phyloP scores from a whole-genome alignment of 2,113 vertebrate genomes.

The Sitta europaea region DNA sequence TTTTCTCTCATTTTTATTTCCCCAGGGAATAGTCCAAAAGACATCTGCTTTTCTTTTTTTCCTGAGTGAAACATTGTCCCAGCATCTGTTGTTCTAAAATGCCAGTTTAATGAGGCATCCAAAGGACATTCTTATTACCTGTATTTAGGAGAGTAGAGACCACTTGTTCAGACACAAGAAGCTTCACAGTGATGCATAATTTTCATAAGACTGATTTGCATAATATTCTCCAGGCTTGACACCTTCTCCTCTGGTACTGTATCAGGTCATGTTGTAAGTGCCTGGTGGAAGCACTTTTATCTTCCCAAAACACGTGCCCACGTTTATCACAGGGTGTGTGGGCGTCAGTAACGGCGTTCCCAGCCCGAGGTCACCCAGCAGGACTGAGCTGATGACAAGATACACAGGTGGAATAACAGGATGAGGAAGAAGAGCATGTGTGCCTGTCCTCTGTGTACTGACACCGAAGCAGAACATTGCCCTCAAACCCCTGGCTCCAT shows the following conservation, averaged over 20 bases:
- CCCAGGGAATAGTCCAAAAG: not conserved
- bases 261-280: not conserved
- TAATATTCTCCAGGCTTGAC: not conserved
- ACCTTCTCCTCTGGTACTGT: not conserved
- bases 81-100: not conserved
- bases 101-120: not conserved
- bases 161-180: not conserved
- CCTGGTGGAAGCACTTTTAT: not conserved
- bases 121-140: not conserved
- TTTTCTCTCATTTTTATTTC: not conserved
- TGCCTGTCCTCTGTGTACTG: not conserved
- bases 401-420: not conserved
- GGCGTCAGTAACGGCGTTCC: rapidly evolving
- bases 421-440: not conserved
- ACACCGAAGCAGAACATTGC: not conserved
- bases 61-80: not conserved
- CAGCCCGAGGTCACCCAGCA: not conserved
- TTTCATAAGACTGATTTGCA: not conserved
- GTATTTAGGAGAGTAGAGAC: not conserved
- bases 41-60: not conserved
- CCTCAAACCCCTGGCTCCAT: not conserved
- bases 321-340: rapidly evolving
- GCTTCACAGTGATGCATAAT: not conserved
- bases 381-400: not conserved
- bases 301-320: rapidly evolving